Conservation (phyloP, 2,797 vertebrate species). For the Syngnathus rostellatus region DNA sequence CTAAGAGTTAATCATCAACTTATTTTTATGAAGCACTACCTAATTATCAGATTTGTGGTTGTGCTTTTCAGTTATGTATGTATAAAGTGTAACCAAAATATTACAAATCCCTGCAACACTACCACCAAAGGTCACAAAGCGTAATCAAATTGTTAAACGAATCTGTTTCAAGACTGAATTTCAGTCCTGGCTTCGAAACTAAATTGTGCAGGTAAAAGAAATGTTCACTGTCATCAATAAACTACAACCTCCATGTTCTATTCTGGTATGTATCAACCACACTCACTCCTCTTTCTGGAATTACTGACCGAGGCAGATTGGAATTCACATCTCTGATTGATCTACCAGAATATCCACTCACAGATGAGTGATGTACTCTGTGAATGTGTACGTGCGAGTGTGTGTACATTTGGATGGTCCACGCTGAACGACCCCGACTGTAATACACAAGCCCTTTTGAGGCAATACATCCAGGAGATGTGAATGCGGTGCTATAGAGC, state of each 20-base stretch:
- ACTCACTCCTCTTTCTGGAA: constrained; percentile 19
- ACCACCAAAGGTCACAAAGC: neutral
- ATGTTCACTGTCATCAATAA: neutral
- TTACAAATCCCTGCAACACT: neutral
- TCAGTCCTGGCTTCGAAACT: neutral
- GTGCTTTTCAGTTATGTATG: neutral
- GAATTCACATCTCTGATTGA: constrained; percentile 55
- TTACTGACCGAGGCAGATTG: constrained; percentile 49
- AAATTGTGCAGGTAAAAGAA: neutral
- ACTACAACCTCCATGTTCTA: neutral
- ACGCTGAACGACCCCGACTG: neutral
- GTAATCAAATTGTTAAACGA: neutral
- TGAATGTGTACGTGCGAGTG: neutral
- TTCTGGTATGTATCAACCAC: constrained; percentile 34
- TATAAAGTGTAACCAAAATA: neutral
- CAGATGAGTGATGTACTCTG: constrained; percentile 44
- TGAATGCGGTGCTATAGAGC: constrained; percentile 27
- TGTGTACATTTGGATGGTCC: neutral
- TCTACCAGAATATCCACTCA: constrained; percentile 51
- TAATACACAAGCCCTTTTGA: constrained; percentile 14
- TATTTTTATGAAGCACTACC: neutral
- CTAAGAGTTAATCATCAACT: too few relatives aligned
- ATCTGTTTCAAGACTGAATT: neutral
- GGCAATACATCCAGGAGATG: constrained; percentile 26
- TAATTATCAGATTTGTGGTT: neutral